These are phyloP conservation scores for Macquaria australasica DNA, from an alignment of 2,113 vertebrate genomes.

Conservation along the genomic window DNA sequence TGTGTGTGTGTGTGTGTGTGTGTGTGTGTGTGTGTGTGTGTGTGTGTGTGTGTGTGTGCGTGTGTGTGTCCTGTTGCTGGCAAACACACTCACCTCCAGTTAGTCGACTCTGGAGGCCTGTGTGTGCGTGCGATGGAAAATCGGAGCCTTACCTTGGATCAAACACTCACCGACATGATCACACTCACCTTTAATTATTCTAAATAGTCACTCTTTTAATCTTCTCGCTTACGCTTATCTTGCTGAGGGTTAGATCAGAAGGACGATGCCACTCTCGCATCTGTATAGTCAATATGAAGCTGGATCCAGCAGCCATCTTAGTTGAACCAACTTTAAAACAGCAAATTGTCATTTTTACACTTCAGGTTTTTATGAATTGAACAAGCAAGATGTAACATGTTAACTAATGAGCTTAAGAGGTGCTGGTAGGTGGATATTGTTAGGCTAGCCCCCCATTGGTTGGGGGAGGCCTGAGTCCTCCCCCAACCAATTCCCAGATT, in stretches of 20 bases:
- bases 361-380: not conserved
- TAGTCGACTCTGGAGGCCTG: conserved; percentile 8
- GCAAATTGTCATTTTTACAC: not conserved
- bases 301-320: not conserved
- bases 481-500: too few species aligned
- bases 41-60: not conserved
- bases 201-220: not conserved
- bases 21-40: not conserved
- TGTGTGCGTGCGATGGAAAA: conserved; percentile 14
- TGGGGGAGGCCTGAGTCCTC: too few species aligned
- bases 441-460: too few species aligned
- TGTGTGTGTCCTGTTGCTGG: not conserved
- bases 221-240: not conserved
- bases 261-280: not conserved
- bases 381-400: not conserved
- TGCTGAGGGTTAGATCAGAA: not conserved
- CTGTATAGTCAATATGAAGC: not conserved
- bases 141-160: conserved; percentile 10
- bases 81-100: not conserved
- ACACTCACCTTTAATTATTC: conserved; percentile 23
- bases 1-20: not conserved
- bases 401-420: not conserved
- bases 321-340: not conserved
- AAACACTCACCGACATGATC: conserved; percentile 5
- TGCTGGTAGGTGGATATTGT: not conserved